Evolutionary conservation across 2,113 vertebrate species (phyloP), one percentile per base, ranked within the genome.

Genomic region (Coptodon bakossiorum): DNA sequence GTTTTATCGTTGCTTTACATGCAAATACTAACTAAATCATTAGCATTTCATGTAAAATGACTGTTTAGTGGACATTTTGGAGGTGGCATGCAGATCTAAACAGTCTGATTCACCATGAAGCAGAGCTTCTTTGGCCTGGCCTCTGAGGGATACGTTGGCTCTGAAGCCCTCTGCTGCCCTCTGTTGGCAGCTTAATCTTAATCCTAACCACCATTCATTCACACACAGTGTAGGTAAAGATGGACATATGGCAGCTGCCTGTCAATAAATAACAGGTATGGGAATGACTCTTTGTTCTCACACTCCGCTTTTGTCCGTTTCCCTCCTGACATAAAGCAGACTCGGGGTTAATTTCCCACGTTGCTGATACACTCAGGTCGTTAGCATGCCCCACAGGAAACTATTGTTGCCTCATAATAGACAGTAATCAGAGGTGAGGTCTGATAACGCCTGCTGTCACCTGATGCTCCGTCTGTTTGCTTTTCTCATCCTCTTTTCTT

Each of bases 141-240:
- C 85, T 86, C 84, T 68, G 53, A 89, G 80, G 88, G 87, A 57
- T 29, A 2, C 11, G 24, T 19, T 24, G 14, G 80, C 92, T 93
- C 53, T 91, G 93, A 92, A 95, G 95, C 93, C 83, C 94, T 96
- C 93, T 96, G 93, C 95, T 96, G 95, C 94, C 94, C 95, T 95
- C 95, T 96, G 92, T 95, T 91, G 95, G 95, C 12, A 17, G 10
- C 40, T 61, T 9, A 22, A n/a, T 13, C 53, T 79, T 7, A 22
- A n/a, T 16, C 57, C 81, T 81, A 76, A 19, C 80, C 48, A 16
- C 7, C 2, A 36, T 81, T 71, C 59, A 86, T 85, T 80, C 83
- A 17, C 82, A 76, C 68, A 34, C 17, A 9, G 63, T 17, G 68
- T 88, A 91, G 92, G 90, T 94, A 85, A 73, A 76, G 84, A 83